Evolutionary conservation across 2,113 vertebrate genomes (phyloP), one percentile per base, ranked within the genome.

Genomic region (Tyto alba): DNA sequence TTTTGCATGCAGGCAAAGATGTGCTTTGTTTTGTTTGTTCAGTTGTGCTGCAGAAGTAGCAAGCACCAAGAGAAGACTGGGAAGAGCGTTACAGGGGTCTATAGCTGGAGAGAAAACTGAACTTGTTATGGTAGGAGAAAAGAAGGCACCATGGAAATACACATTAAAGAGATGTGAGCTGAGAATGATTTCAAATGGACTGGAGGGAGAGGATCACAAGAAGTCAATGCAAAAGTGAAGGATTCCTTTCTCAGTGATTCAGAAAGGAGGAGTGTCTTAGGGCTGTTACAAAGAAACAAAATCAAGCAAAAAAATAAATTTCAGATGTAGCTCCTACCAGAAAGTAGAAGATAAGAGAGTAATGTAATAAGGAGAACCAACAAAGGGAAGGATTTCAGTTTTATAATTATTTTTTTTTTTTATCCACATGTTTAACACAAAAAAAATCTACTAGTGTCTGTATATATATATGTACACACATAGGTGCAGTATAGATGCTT

Each of bases 391-490:
- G 2, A 74, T 74, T 84, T 90, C 3, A 4, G 1, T 16, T 75
- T 78, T 53, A 43, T 9, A 64, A 38, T 15, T 36, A 1, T 23
- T 40, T 69, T 34, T 38, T 57, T 32, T 38, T 41, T 71, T 69
- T 76, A 75, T 5, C 9, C 16, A 29, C 2, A 0, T 52, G 17
- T 77, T 63, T 74, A 67, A 63, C 6, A 17, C 13, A 41, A 55
- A 64, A 45, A 74, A 41, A 57, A 34, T 43, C 40, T 83, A 19
- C 3, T 56, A 7, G 1, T 52, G 10, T 72, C 21, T 74, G 1
- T 52, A 11, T 25, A 29, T 4, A 32, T 6, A 25, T 3, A 13
- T 3, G 23, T 30, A 18, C 16, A n/a, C 1, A 7, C 2, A 11
- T 8, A 55, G 20, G 2, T 63, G 50, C 26, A 63, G 8, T 40